Evolutionary conservation across 2,797 vertebrate species (phyloP).

Genomic region (Falco naumanni): DNA sequence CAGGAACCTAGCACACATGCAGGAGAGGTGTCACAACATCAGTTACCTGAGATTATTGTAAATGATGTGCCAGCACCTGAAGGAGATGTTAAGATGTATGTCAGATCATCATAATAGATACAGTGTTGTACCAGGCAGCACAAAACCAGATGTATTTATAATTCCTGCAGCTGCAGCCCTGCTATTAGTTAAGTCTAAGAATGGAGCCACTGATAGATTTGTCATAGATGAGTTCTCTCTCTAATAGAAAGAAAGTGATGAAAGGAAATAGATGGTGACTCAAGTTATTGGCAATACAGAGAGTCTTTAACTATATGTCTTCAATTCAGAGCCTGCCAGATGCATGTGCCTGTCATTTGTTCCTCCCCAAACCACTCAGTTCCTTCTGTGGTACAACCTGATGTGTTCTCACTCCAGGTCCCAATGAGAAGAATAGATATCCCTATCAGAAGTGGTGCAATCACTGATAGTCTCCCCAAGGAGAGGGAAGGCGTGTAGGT

Average conservation of each 20-base stretch:
- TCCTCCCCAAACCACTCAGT: neutral
- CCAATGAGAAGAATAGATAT: neutral
- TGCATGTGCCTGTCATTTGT: neutral
- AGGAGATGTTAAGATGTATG: conserved; percentile 73
- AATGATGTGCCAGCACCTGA: conserved; percentile 75
- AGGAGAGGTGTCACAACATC: conserved; percentile 57
- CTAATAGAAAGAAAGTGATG: conserved; percentile 49
- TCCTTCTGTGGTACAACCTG: neutral
- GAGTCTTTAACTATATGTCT: neutral
- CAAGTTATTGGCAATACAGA: neutral
- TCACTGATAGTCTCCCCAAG: neutral
- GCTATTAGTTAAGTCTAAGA: conserved; percentile 71
- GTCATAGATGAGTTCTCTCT: conserved; percentile 54
- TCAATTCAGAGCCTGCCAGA: neutral
- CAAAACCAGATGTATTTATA: conserved; percentile 78
- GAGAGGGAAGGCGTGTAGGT: neutral
- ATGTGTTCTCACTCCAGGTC: neutral
- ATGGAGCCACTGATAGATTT: conserved; percentile 57
- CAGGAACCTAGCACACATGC: conserved; percentile 25
- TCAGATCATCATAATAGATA: conserved; percentile 76
- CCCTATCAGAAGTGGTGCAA: neutral
- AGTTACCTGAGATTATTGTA: conserved; percentile 74
- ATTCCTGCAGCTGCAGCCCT: conserved; percentile 75
- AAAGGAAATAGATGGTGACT: conserved; percentile 44
- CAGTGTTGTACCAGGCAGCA: conserved; percentile 70